Conservation (phyloP, 2,797 vertebrate genomes). For the Cuniculus paca region DNA sequence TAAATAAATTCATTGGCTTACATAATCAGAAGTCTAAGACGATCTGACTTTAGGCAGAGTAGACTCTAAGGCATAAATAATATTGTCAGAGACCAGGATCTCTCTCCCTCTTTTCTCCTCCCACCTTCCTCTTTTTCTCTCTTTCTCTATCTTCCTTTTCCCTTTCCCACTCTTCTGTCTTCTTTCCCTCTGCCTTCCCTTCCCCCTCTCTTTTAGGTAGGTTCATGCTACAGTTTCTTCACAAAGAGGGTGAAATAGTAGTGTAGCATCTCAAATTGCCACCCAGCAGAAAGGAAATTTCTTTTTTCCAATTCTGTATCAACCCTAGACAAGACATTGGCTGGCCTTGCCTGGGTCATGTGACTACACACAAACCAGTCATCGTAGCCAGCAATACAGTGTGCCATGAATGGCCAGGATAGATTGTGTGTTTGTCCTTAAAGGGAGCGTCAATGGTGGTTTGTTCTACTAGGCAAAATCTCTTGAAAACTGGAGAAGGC, state of each 20-base stretch:
- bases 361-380: background rate
- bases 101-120: background rate
- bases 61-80: background rate
- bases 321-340: background rate
- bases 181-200: background rate
- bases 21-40: too few species aligned
- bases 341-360: background rate
- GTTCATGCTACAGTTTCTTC: background rate
- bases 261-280: background rate
- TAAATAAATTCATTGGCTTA: too few species aligned
- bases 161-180: background rate
- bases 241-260: background rate
- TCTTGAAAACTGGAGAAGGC: background rate
- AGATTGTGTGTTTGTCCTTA: background rate
- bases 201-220: background rate
- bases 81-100: background rate
- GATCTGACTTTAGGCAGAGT: too few species aligned
- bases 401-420: background rate
- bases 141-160: background rate
- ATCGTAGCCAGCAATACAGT: background rate
- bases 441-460: background rate
- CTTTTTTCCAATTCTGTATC: background rate
- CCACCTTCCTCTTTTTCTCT: background rate
- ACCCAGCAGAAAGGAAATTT: background rate
- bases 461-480: background rate